Base-by-base conservation (phyloP, 2,888 invertebrate species). In the Anorthoa munda region DNA sequence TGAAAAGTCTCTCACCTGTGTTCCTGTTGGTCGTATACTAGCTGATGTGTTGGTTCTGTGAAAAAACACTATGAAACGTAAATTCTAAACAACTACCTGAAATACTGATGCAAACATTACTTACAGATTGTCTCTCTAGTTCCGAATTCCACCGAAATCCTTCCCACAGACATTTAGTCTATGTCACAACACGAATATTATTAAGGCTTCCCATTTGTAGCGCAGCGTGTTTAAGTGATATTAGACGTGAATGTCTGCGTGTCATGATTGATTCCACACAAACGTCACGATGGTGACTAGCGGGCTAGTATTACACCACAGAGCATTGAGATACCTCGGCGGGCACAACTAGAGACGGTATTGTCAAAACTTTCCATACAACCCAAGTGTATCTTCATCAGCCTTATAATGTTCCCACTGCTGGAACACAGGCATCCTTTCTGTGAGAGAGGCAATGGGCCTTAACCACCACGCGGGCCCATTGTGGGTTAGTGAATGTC, bases 171-270 rank as follows among this genome's bases (percentile, higher is more conserved):
- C n/a, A 21, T 0, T 11, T 91, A 88, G 21, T 95, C 94, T 94
- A 60, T 93, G 93, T 0, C 81, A 53, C 15, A 80, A 79, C 84
- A 87, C 80, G 92, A 94, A 94, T 93, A 94, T 93, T 92, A 93
- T 94, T 93, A 94, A 93, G 94, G 95, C 88, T 95, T 94, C 94
- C 91, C 92, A 94, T 94, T 95, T 92, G 90, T 88, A 90, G 88
- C 84, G 89, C 92, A 91, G 91, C 91, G 90, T 93, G 93, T 92
- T 93, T 94, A 95, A 95, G 94, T 95, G 95, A 95, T 94, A 95
- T 95, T 95, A 95, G 94, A 93, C 89, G 87, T 88, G 93, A 92
- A 91, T 90, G 90, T 86, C 89, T 91, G 90, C 84, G 75, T 69
- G 93, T 91, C 94, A 95, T 94, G 94, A 95, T 95, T 95, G 95